A percentile compares a stretch with the other conserved stretches of the same genome.
phyloP scores from a whole-genome alignment of 2,797 vertebrate genomes.

The Buceros bicornis region DNA sequence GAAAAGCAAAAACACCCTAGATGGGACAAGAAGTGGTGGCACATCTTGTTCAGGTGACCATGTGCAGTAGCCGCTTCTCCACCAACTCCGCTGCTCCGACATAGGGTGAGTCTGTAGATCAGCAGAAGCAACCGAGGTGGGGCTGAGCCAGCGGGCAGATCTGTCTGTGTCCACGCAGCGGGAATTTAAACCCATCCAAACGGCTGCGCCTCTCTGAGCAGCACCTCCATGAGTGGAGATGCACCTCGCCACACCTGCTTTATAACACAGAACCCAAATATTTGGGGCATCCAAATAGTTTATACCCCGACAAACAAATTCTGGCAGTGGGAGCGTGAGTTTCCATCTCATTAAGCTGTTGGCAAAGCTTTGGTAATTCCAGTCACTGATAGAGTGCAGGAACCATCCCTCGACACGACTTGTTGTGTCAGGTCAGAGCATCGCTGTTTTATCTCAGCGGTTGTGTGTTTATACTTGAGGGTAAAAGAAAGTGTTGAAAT shows the following conservation, averaged over 20 bases:
- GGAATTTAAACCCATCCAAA: not conserved
- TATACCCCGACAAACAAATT: conserved; percentile 23
- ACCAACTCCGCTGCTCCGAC: not conserved
- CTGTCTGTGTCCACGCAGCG: not conserved
- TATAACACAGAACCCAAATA: conserved; percentile 48
- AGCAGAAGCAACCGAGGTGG: not conserved
- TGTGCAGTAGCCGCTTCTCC: not conserved
- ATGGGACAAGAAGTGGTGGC: fast-evolving
- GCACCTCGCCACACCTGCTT: conserved; percentile 57
- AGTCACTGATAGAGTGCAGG: conserved; percentile 26
- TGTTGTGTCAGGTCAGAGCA: conserved; percentile 52
- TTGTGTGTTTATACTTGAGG: not conserved
- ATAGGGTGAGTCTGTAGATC: not conserved
- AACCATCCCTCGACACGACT: not conserved
- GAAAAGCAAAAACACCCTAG: not conserved
- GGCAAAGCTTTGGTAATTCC: conserved; percentile 71
- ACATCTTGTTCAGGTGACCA: not conserved
- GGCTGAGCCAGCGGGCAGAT: not conserved
- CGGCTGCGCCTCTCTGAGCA: not conserved
- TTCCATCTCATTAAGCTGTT: conserved; percentile 66
- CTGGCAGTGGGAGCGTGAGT: conserved; percentile 39
- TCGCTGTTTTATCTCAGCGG: conserved; percentile 40
- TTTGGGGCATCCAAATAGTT: conserved; percentile 35
- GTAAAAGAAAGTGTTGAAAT: conserved; percentile 22
- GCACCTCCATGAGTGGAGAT: not conserved